Conservation (phyloP, 2,113 vertebrate species). For the Python bivittatus region DNA sequence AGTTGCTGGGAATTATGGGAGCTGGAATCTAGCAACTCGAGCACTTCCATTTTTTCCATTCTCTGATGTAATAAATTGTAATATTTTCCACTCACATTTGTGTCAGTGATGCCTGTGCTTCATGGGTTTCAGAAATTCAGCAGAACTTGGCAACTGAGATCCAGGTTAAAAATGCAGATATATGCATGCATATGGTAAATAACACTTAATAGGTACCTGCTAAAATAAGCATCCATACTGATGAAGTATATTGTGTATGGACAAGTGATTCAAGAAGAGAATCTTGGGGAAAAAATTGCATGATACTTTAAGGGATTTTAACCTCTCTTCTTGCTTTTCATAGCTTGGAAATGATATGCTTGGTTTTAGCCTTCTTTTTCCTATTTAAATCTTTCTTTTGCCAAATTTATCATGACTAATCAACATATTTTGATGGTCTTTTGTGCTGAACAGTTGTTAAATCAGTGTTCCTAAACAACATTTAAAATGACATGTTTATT, state of each 20-base stretch:
- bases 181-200: neutral
- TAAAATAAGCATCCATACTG: constrained; percentile 27
- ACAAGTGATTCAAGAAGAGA: neutral
- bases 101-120: neutral
- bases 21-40: no score
- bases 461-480: constrained; percentile 68
- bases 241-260: constrained; percentile 34
- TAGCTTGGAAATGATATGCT: constrained; percentile 30
- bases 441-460: constrained; percentile 58
- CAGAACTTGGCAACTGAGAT: constrained; percentile 1
- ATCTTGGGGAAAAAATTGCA: neutral
- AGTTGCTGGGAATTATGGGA: neutral
- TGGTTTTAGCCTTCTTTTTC: constrained; percentile 28
- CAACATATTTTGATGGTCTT: constrained; percentile 53
- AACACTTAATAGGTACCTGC: neutral
- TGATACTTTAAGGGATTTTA: neutral
- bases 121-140: neutral
- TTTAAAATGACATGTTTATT: constrained; percentile 76
- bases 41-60: neutral
- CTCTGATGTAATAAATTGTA: neutral
- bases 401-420: constrained; percentile 51
- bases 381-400: constrained; percentile 57
- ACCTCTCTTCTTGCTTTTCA: constrained; percentile 27
- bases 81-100: neutral
- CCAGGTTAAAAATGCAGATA: neutral